Evolutionary conservation across 2,113 vertebrate species (phyloP).

Genomic region (Percopsis transmontana): DNA sequence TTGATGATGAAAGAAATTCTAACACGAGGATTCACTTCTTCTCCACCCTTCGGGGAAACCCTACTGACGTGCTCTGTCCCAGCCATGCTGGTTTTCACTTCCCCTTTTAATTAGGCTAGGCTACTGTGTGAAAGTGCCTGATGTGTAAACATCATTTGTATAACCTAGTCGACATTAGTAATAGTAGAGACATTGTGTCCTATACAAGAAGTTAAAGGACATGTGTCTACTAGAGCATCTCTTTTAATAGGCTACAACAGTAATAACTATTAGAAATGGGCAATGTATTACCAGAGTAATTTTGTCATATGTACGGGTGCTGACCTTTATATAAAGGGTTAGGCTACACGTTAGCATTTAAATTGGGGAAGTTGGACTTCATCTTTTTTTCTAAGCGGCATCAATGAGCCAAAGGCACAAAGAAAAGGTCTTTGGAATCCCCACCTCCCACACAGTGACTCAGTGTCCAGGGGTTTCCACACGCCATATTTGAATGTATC

Average conservation of each 20-base stretch:
- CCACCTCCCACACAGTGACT: slow-evolving; percentile 76
- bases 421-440: slow-evolving; percentile 73
- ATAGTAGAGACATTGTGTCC: not conserved
- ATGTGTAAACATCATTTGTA: not conserved
- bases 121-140: slow-evolving; percentile 4
- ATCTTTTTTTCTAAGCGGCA: slow-evolving; percentile 4
- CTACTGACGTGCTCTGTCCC: slow-evolving; percentile 36
- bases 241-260: too few species aligned
- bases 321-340: not conserved
- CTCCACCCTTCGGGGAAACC: slow-evolving; percentile 48
- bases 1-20: not conserved
- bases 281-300: not conserved
- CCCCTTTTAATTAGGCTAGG: slow-evolving; percentile 48
- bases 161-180: not conserved
- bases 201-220: too few species aligned
- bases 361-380: slow-evolving; percentile 61
- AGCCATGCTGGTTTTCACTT: slow-evolving; percentile 54
- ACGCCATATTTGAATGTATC: slow-evolving; percentile 59
- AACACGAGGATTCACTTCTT: not conserved
- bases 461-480: slow-evolving; percentile 80
- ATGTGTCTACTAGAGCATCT: too few species aligned
- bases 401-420: slow-evolving; percentile 27
- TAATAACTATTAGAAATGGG: too few species aligned
- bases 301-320: not conserved
- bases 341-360: not conserved